Conservation (phyloP, 2,797 vertebrate species). For the Corythornis leucogaster region DNA sequence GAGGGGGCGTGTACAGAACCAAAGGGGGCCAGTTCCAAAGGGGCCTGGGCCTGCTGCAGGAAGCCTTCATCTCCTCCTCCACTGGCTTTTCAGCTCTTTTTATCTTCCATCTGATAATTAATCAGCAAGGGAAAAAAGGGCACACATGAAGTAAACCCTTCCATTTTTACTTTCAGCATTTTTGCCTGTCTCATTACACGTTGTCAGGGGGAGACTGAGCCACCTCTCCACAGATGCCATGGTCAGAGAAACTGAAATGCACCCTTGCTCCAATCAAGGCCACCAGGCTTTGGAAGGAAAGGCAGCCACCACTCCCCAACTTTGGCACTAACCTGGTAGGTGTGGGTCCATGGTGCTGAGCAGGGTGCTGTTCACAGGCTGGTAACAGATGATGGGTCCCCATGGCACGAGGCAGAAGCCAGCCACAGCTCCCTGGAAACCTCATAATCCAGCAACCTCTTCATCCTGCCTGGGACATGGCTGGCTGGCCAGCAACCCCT, state of each 20-base stretch:
- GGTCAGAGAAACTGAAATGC: slow-evolving; percentile 53
- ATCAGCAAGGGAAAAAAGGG: not conserved
- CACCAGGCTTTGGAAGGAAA: not conserved
- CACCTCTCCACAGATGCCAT: slow-evolving; percentile 46
- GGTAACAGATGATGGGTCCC: fast-evolving
- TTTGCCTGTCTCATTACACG: not conserved
- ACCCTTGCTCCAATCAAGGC: not conserved
- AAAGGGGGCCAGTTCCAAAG: not conserved
- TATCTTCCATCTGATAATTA: not conserved
- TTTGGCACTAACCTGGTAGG: not conserved
- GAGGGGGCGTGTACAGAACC: fast-evolving
- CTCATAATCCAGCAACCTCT: fast-evolving
- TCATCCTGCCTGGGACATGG: fast-evolving
- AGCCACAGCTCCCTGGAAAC: not conserved
- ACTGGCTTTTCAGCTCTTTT: not conserved
- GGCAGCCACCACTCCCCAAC: too few relatives aligned
- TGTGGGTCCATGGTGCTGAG: fast-evolving
- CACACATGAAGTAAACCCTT: not conserved
- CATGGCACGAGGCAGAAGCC: fast-evolving
- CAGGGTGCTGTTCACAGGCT: fast-evolving
- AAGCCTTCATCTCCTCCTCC: not conserved
- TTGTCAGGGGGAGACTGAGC: not conserved
- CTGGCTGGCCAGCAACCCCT: not conserved
- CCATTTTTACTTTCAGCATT: not conserved
- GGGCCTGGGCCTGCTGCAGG: not conserved